Percentiles rank a stretch among this genome's conserved stretches.
These are phyloP conservation scores for Ardeotis arabs DNA, from an alignment of 2,113 vertebrate genomes.

Conservation along the genomic window DNA sequence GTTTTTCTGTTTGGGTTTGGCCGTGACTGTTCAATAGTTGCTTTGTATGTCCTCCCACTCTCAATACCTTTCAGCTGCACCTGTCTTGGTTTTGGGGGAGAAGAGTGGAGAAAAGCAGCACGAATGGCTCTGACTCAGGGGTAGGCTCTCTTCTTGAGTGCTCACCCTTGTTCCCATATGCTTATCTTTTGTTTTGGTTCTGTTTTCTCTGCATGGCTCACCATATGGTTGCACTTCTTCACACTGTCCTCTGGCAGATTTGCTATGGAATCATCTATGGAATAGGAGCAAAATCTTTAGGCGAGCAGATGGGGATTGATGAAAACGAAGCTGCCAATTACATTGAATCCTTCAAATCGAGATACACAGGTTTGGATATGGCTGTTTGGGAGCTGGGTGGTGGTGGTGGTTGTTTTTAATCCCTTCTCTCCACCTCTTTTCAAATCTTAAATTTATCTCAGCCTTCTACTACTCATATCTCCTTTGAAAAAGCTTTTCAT, in stretches of 20 bases:
- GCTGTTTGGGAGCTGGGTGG: neutral
- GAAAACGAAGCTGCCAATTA: constrained; percentile 90
- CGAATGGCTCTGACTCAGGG: neutral
- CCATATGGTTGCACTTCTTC: neutral
- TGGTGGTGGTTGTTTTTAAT: neutral
- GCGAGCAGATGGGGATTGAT: constrained; percentile 94
- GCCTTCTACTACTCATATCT: neutral
- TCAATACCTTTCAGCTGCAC: rapidly evolving
- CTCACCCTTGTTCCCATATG: neutral
- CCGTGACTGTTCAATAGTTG: neutral
- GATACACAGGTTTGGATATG: constrained; percentile 86
- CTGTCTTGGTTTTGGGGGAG: neutral
- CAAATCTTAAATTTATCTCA: neutral
- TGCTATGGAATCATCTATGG: constrained; percentile 99
- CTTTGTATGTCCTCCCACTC: neutral
- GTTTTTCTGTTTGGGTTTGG: neutral
- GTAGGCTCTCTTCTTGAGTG: neutral
- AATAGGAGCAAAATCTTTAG: constrained; percentile 94
- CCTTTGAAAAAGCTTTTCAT: neutral
- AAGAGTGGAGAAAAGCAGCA: neutral
- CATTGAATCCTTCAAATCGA: constrained; percentile 94
- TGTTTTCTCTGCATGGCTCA: constrained; percentile 1
- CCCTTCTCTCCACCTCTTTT: neutral
- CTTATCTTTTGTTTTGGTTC: neutral
- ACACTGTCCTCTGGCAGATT: constrained; percentile 79